These are phyloP conservation scores for Chiloscyllium plagiosum DNA, from an alignment of 2,113 vertebrate species.

Conservation along the genomic window DNA sequence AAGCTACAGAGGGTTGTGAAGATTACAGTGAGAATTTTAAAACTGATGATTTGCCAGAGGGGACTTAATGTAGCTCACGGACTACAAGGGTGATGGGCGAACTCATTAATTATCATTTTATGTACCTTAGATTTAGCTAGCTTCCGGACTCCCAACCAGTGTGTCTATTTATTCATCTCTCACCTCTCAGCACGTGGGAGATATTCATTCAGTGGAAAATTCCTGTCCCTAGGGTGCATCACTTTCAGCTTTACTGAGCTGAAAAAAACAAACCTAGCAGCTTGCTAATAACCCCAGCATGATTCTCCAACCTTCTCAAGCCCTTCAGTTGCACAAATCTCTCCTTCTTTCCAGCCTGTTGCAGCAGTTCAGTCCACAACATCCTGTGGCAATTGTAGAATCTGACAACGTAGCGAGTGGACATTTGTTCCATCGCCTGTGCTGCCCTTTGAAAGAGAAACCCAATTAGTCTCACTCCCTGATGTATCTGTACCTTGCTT, in stretches of 20 bases:
- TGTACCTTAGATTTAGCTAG: neutral
- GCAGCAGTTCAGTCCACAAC: neutral
- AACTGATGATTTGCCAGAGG: neutral
- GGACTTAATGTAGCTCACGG: neutral
- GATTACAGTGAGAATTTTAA: neutral
- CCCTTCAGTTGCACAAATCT: neutral
- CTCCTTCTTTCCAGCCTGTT: neutral
- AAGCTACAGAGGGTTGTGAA: neutral
- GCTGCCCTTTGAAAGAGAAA: neutral
- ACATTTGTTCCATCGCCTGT: neutral
- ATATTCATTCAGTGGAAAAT: neutral
- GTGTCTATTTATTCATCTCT: neutral
- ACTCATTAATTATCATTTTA: neutral
- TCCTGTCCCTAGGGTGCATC: neutral
- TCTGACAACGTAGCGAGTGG: neutral
- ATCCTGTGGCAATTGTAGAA: neutral
- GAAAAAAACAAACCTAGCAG: slow-evolving; percentile 9
- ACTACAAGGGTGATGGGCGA: neutral
- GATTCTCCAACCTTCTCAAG: neutral
- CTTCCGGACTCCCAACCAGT: neutral
- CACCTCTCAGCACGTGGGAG: neutral
- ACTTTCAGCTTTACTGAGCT: slow-evolving; percentile 14
- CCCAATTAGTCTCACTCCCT: neutral
- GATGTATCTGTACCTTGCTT: neutral
- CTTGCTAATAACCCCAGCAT: neutral